Percentiles rank a stretch among this genome's conserved stretches.
These are phyloP conservation scores for Apogon hyalosoma DNA, from an alignment of 2,797 vertebrate species.

Conservation along the genomic window DNA sequence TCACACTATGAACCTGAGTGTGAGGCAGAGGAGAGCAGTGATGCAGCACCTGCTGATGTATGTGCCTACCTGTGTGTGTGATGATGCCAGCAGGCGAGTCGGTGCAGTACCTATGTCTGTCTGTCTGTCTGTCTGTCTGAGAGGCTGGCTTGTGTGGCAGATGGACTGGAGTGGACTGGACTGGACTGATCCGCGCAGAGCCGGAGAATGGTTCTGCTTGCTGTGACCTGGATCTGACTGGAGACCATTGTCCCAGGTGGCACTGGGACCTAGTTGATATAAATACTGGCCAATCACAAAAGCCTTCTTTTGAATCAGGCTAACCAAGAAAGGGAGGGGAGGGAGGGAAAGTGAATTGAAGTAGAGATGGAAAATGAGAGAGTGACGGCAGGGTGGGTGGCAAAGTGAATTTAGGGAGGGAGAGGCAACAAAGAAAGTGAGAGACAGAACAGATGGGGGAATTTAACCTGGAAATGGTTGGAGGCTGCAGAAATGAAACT, in stretches of 20 bases:
- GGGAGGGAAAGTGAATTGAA: slow-evolving; percentile 56
- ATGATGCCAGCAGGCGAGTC: slow-evolving; percentile 42
- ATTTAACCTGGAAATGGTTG: slow-evolving; percentile 31
- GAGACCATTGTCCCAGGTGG: slow-evolving; percentile 86
- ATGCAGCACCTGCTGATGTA: slow-evolving; percentile 65
- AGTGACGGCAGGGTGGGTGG: slow-evolving; percentile 56
- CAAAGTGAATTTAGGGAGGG: slow-evolving; percentile 51
- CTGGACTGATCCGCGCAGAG: slow-evolving; percentile 53
- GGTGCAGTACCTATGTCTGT: slow-evolving; percentile 61
- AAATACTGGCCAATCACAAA: slow-evolving; percentile 88
- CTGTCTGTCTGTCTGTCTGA: slow-evolving; percentile 15
- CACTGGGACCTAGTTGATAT: slow-evolving; percentile 87
- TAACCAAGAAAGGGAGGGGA: slow-evolving; percentile 71
- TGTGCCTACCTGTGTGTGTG: slow-evolving; percentile 25
- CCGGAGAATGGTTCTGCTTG: slow-evolving; percentile 63
- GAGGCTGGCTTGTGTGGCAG: slow-evolving; percentile 57
- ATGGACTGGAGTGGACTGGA: slow-evolving; percentile 60
- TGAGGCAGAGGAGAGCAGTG: slow-evolving; percentile 49
- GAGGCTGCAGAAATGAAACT: slow-evolving; percentile 7
- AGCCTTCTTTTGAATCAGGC: slow-evolving; percentile 76
- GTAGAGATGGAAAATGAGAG: slow-evolving; percentile 48
- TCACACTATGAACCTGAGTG: slow-evolving; percentile 48
- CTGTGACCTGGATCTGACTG: slow-evolving; percentile 83
- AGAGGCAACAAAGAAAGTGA: slow-evolving; percentile 21
- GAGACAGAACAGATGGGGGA: slow-evolving; percentile 22